Percentiles rank a stretch among this genome's conserved stretches.
Conservation (phyloP, 2,113 vertebrate genomes). For the Synchiropus splendidus region DNA sequence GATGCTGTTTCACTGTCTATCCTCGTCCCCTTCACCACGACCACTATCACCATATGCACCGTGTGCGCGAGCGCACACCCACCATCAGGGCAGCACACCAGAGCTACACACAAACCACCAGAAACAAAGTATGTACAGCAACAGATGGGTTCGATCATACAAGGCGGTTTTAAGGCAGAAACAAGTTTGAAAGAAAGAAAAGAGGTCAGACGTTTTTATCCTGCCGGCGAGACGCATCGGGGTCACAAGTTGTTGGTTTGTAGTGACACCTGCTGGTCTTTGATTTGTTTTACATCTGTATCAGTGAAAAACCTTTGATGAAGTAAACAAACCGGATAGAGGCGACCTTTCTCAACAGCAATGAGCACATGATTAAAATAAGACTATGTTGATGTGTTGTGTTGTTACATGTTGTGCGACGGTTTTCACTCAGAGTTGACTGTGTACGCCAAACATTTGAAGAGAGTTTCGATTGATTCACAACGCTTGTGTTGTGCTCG, state of each 20-base stretch:
- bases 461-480: too few relatives aligned
- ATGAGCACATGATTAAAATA: too few relatives aligned
- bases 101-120: slow-evolving; percentile 21
- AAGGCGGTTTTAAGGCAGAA: slow-evolving; percentile 61
- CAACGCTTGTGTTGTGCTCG: too few relatives aligned
- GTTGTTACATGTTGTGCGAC: too few relatives aligned
- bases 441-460: too few relatives aligned
- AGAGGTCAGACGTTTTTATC: slow-evolving; percentile 1
- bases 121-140: slow-evolving; percentile 36
- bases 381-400: too few relatives aligned
- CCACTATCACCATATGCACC: background rate
- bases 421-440: too few relatives aligned
- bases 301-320: slow-evolving; percentile 13
- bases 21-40: slow-evolving; percentile 9
- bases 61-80: background rate
- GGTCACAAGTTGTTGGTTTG: slow-evolving; percentile 6
- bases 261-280: slow-evolving; percentile 9
- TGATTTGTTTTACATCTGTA: slow-evolving; percentile 2
- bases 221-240: slow-evolving; percentile 15
- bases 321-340: too few relatives aligned
- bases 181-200: slow-evolving; percentile 22
- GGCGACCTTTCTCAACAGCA: too few relatives aligned
- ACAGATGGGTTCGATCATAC: slow-evolving; percentile 24
- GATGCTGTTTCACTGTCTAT: slow-evolving; percentile 29
- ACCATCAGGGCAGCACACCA: slow-evolving; percentile 25